Conservation (phyloP, 2,888 invertebrate species). For the Pseudanteris insignis region DNA sequence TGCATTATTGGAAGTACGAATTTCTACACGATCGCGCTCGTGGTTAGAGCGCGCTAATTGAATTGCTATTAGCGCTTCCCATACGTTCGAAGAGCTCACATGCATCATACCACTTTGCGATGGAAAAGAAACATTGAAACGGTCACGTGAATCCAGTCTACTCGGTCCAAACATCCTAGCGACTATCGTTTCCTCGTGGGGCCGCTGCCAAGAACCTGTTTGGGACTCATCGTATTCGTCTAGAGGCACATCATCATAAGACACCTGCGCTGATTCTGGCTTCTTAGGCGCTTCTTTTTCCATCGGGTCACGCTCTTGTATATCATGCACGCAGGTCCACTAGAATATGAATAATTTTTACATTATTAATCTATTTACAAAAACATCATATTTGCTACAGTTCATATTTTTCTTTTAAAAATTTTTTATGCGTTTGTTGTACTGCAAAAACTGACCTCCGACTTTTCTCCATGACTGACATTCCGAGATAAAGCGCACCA, state of each 20-base stretch:
- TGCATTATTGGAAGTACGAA: constrained; percentile 30
- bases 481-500: constrained; percentile 90
- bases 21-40: constrained; percentile 68
- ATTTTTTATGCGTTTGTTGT: not conserved
- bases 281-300: constrained; percentile 63
- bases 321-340: constrained; percentile 95
- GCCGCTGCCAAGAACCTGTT: not conserved
- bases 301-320: constrained; percentile 74
- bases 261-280: constrained; percentile 41
- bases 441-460: constrained; percentile 78
- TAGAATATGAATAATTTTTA: constrained; percentile 67
- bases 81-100: constrained; percentile 70
- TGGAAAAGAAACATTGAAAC: constrained; percentile 46
- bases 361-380: no score
- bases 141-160: constrained; percentile 18
- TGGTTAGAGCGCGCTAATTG: constrained; percentile 72
- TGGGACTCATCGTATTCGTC: constrained; percentile 29
- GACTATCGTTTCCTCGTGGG: constrained; percentile 2
- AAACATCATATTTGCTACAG: no score
- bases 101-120: constrained; percentile 64
- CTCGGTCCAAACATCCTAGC: constrained; percentile 10
- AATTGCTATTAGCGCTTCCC: constrained; percentile 75
- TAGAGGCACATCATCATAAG: constrained; percentile 19
- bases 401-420: not conserved
- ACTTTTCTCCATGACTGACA: constrained; percentile 83